phyloP scores from a whole-genome alignment of 2,888 invertebrate genomes.

The Sclerodermus sp. region DNA sequence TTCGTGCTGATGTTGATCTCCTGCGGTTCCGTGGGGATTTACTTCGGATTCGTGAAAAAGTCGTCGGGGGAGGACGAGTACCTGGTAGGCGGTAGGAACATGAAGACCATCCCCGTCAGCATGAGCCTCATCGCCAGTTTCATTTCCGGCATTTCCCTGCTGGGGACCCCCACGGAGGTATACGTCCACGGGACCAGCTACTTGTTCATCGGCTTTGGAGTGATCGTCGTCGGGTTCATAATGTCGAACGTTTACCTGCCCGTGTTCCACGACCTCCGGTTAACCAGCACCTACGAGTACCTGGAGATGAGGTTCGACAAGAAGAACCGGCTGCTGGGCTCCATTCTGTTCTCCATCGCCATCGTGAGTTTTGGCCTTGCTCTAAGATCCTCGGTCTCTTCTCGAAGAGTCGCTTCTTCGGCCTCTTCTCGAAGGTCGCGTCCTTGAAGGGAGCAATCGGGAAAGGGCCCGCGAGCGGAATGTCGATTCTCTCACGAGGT shows the following conservation, averaged over 20 bases:
- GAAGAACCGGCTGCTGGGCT: slow-evolving; percentile 70
- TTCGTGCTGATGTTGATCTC: slow-evolving; percentile 75
- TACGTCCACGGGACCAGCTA: slow-evolving; percentile 83
- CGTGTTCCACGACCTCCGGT: slow-evolving; percentile 72
- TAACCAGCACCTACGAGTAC: slow-evolving; percentile 82
- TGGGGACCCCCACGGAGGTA: slow-evolving; percentile 79
- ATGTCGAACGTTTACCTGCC: slow-evolving; percentile 73
- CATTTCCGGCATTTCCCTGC: slow-evolving; percentile 73
- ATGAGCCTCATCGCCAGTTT: slow-evolving; percentile 85
- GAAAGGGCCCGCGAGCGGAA: too few species aligned
- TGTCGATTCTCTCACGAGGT: too few species aligned
- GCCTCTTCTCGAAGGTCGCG: too few species aligned
- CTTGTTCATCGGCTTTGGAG: slow-evolving; percentile 66
- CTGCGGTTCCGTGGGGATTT: slow-evolving; percentile 79
- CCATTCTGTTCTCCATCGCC: slow-evolving; percentile 69
- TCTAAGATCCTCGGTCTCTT: too few species aligned
- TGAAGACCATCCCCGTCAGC: slow-evolving; percentile 80
- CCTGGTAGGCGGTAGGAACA: slow-evolving; percentile 78
- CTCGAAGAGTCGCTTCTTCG: too few species aligned
- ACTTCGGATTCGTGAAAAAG: slow-evolving; percentile 76
- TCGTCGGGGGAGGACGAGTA: slow-evolving; percentile 70
- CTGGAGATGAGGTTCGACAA: slow-evolving; percentile 73
- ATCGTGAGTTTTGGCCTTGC: slow-evolving; percentile 69
- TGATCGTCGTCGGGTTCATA: slow-evolving; percentile 67
- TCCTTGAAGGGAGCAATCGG: too few species aligned